Conservation (phyloP, 2,113 vertebrate genomes). For the Rhinolophus sinicus region DNA sequence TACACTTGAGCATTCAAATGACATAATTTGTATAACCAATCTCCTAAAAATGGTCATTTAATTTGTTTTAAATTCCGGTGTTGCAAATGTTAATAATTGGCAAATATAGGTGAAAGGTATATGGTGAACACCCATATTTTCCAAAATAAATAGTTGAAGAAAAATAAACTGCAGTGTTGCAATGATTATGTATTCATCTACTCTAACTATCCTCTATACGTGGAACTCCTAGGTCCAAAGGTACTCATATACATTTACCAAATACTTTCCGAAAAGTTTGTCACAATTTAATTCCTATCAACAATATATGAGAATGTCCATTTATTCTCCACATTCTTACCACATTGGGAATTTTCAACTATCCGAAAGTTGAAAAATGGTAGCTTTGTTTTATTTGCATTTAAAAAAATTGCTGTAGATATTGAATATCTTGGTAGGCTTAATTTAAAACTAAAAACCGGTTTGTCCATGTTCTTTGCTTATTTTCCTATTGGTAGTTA, state of each 20-base stretch:
- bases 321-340: background rate
- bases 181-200: slow-evolving; percentile 20
- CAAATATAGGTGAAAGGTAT: background rate
- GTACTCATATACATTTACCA: background rate
- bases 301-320: background rate
- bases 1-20: slow-evolving; percentile 15
- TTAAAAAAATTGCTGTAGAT: background rate
- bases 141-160: slow-evolving; percentile 36
- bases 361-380: slow-evolving; percentile 19
- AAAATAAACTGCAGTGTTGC: background rate
- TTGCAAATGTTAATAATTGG: background rate
- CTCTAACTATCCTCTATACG: background rate
- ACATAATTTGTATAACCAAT: slow-evolving; percentile 8
- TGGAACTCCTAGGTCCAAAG: background rate
- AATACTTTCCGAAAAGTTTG: background rate
- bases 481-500: background rate
- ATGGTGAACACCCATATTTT: background rate
- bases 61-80: slow-evolving; percentile 21
- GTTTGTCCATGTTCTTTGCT: background rate
- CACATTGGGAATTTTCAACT: background rate
- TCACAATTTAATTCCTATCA: background rate
- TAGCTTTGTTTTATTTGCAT: slow-evolving; percentile 18
- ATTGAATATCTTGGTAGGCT: background rate
- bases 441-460: background rate
- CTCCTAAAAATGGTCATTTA: background rate